Conservation (phyloP, 2,797 vertebrate species). For the Champsocephalus esox region DNA sequence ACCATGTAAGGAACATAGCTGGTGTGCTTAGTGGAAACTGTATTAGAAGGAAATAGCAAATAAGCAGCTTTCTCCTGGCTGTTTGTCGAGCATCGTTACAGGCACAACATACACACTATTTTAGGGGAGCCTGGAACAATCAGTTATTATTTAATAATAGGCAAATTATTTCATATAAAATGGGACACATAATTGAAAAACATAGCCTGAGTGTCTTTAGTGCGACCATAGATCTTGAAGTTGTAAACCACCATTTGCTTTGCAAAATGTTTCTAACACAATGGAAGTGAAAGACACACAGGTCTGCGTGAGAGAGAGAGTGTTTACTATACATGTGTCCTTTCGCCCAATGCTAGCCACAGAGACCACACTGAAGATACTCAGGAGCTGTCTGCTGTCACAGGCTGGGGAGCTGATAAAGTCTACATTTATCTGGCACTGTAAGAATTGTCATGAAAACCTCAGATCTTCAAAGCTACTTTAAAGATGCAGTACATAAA, state of each 20-base stretch:
- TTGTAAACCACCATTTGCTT: slow-evolving; percentile 14
- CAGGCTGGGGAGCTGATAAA: slow-evolving; percentile 3
- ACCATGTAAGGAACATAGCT: slow-evolving; percentile 41
- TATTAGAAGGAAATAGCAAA: slow-evolving; percentile 38
- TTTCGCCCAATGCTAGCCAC: slow-evolving; percentile 33
- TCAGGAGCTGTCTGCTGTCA: slow-evolving; percentile 22
- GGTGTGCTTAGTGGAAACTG: slow-evolving; percentile 57
- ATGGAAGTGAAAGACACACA: slow-evolving; percentile 45
- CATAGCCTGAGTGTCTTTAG: background rate
- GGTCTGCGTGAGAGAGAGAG: slow-evolving; percentile 4
- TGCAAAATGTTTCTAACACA: slow-evolving; percentile 45
- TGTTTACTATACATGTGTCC: slow-evolving; percentile 16
- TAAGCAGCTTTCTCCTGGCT: slow-evolving; percentile 56
- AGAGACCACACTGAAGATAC: slow-evolving; percentile 47
- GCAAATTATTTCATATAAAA: background rate
- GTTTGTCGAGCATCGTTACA: slow-evolving; percentile 35
- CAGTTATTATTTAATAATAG: slow-evolving; percentile 12
- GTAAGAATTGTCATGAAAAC: background rate
- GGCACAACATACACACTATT: slow-evolving; percentile 26
- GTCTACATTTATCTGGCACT: background rate
- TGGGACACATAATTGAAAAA: slow-evolving; percentile 5
- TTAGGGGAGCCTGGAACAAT: slow-evolving; percentile 9
- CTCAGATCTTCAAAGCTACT: background rate
- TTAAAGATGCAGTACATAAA: background rate
- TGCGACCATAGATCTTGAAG: slow-evolving; percentile 17